Evolutionary conservation across 1,140 invertebrate genomes (phyloP).

Genomic region (Drosophila funebris): DNA sequence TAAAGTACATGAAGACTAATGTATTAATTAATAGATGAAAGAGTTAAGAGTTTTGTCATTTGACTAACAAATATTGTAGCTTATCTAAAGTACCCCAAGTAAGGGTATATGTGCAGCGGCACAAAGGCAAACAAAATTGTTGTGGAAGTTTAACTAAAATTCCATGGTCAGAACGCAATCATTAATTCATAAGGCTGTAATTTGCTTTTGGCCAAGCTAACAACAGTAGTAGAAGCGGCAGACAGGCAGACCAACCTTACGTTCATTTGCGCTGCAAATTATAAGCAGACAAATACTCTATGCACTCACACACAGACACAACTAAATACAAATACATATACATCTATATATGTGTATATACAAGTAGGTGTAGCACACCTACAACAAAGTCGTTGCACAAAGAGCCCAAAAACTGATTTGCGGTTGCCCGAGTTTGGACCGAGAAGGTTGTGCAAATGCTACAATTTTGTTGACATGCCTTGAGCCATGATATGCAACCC

Average conservation of each 20-base stretch:
- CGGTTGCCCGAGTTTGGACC: slow-evolving; percentile 57
- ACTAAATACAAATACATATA: not conserved
- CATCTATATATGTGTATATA: not conserved
- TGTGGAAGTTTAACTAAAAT: slow-evolving; percentile 36
- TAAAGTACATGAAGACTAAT: too few species aligned
- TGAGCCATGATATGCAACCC: slow-evolving; percentile 49
- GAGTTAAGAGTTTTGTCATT: too few species aligned
- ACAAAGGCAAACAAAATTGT: slow-evolving; percentile 24
- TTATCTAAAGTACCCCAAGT: not conserved
- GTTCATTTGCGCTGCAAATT: slow-evolving; percentile 62
- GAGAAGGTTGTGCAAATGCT: slow-evolving; percentile 40
- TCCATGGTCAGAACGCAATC: slow-evolving; percentile 35
- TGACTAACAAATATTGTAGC: not conserved
- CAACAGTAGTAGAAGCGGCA: slow-evolving; percentile 21
- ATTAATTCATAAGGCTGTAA: slow-evolving; percentile 67
- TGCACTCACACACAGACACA: slow-evolving; percentile 11
- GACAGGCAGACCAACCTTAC: slow-evolving; percentile 49
- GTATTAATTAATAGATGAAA: too few species aligned
- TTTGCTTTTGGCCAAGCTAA: slow-evolving; percentile 57
- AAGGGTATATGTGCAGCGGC: not conserved
- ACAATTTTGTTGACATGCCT: slow-evolving; percentile 58
- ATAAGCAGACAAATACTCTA: slow-evolving; percentile 61
- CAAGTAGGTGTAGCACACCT: slow-evolving; percentile 19
- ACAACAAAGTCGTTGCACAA: slow-evolving; percentile 46
- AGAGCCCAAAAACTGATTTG: slow-evolving; percentile 65